Evolutionary conservation across 1,140 invertebrate genomes (phyloP), one percentile per base, ranked within the genome.

Genomic region (Platyura marginata): DNA sequence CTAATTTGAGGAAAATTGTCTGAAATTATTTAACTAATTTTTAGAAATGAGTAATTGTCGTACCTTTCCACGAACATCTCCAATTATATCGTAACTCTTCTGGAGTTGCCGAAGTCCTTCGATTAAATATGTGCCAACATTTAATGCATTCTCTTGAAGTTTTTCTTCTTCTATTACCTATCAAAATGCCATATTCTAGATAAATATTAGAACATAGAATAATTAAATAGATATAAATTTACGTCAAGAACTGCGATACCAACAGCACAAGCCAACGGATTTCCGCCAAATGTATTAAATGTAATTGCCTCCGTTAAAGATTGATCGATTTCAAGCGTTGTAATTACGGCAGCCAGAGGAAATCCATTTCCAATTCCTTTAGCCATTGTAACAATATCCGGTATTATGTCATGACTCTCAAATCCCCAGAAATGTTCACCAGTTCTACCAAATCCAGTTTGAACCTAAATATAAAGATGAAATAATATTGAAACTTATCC

Each of bases 231-330:
- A 29, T 3, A 5, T 43, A 32, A 40, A 49, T 52, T 64, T 66
- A 88, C 90, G 51, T 97, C 81, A 34, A 98, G 63, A 33, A 96
- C 92, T 13, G 89, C 74, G 34, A 81, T 74, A 18, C 90, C 94
- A 10, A 87, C 81, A 22, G 83, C 74, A 51, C 77, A 88, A 3
- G 88, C 82, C 47, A 98, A 49, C 1, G 94, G 88, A 67, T 95
- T 96, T 6, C 94, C 94, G 6, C 89, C 91, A 61, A 82, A 98
- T 0, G 94, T 98, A 57, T 98, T 98, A 56, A 97, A 97, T 65
- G 94, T 88, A 8, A 74, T 55, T 1, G 87, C 87, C 49, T 73
- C 66, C 1, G 70, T 70, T 49, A 96, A 68, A 5, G 70, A 69
- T 11, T 74, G 58, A 0, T 91, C 85, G 42, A 98, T 87, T 59